Base-by-base conservation (phyloP, 1,140 invertebrate genomes). In the Psilanteris sp. region DNA sequence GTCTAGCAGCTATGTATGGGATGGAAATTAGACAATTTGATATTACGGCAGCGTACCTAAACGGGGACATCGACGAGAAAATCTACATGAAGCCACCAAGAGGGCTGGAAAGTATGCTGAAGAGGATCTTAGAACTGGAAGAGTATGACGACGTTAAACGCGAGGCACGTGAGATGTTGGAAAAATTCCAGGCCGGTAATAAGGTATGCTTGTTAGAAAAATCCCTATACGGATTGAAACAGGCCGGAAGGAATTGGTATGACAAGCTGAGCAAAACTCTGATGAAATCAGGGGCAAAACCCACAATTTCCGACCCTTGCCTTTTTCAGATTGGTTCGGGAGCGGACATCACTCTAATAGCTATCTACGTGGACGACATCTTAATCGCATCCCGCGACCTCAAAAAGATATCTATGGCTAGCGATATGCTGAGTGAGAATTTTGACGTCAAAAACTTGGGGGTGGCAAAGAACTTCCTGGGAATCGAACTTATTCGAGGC, bases 1-100 rank as follows among this genome's bases (percentile, higher is more conserved):
- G 71, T 10, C 5, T 79, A 3, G 76, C 81, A 5, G 76, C 78
- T 0, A 55, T 50, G 16, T 39, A 31, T n/a, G 52, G 66, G 13
- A 48, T 78, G 22, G 2, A 75, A 2, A 41, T 85, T 7, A 7
- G 48, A 3, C 84, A 86, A 26, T 26, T 26, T 7, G 6, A 26
- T 7, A 7, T 26, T 7, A 26, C 6, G 8, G 8, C 24, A 1
- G 24, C 24, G 8, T 26, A 26, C 8, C 24, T 26, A 1, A 26
- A 26, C 8, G 24, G 24, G 1, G 24, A 26, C 8, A 4, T 26
- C 24, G 24, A 26, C 3, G 24, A 26, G 8, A 7, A 26, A 4
- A 8, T 26, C 6, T 7, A 26, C 6, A 26, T 26, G 24, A 26
- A 26, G 24, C 3, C 6, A 26, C 24, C 24, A 1, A 48, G 78